Percentiles rank a stretch among this genome's conserved stretches.
Evolutionary conservation across 2,888 invertebrate species (phyloP).

Genomic region (Anthophora plumipes): DNA sequence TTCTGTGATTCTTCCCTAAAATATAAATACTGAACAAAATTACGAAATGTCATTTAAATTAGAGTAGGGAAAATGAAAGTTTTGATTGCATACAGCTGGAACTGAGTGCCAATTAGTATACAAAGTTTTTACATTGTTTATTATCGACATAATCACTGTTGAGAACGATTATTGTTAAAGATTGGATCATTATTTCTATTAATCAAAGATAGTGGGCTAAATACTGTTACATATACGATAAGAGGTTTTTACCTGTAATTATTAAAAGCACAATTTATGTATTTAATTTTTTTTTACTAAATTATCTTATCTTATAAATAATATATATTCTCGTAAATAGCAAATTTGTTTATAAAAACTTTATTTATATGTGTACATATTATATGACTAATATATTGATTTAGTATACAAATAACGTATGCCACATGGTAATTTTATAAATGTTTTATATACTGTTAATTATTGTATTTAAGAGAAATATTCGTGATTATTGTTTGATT

Average conservation of each 20-base stretch:
- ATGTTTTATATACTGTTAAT: constrained; percentile 19
- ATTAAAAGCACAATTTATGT: constrained; percentile 40
- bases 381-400: constrained; percentile 9
- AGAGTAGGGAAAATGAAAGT: constrained; percentile 30
- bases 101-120: constrained; percentile 62
- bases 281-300: constrained; percentile 50
- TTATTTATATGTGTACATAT: constrained; percentile 16
- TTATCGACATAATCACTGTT: constrained; percentile 37
- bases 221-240: constrained; percentile 15
- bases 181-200: background rate
- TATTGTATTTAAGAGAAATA: constrained; percentile 3
- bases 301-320: constrained; percentile 44
- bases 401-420: constrained; percentile 10
- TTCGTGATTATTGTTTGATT: background rate
- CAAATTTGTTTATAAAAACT: constrained; percentile 21
- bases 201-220: constrained; percentile 11
- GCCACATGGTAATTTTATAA: constrained; percentile 14
- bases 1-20: constrained; percentile 23
- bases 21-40: constrained; percentile 32
- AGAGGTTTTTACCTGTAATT: constrained; percentile 27
- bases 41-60: constrained; percentile 56
- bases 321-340: constrained; percentile 2
- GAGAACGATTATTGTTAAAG: constrained; percentile 20
- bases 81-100: constrained; percentile 66
- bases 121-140: constrained; percentile 54